phyloP scores from a whole-genome alignment of 1,140 invertebrate genomes.

The Eumeta japonica region DNA sequence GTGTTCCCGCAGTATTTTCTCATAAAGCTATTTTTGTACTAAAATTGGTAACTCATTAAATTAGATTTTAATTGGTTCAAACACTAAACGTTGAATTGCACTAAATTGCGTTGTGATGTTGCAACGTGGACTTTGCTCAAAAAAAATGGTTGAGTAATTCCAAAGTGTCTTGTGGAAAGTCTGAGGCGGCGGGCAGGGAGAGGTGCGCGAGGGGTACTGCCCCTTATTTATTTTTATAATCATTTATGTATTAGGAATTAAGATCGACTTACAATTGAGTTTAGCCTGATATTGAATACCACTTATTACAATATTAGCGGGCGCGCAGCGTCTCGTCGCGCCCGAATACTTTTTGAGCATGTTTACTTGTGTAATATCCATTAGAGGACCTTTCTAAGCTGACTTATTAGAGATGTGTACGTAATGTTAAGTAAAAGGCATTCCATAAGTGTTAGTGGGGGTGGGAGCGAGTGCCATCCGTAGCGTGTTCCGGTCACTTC shows the following conservation, averaged over 20 bases:
- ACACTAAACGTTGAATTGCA: too few relatives aligned
- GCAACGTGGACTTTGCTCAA: too few relatives aligned
- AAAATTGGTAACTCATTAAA: too few relatives aligned
- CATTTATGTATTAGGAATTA: conserved; percentile 50
- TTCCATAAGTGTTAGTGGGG: conserved; percentile 35
- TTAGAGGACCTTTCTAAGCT: too few relatives aligned
- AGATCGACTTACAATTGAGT: conserved; percentile 12
- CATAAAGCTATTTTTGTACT: too few relatives aligned
- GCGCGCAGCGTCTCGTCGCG: background rate
- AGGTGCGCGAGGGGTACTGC: conserved; percentile 16
- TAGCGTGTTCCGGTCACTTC: conserved; percentile 17
- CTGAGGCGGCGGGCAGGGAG: background rate
- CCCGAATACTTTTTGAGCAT: too few relatives aligned
- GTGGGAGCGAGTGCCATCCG: conserved; percentile 40
- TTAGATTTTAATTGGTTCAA: too few relatives aligned
- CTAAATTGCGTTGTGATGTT: too few relatives aligned
- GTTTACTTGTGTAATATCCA: too few relatives aligned
- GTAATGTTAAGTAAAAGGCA: conserved; percentile 40
- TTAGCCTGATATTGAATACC: background rate
- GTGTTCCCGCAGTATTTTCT: too few relatives aligned
- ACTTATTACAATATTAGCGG: background rate
- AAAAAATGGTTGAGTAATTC: conserved; percentile 12
- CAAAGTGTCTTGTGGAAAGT: conserved; percentile 18
- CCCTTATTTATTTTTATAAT: conserved; percentile 55
- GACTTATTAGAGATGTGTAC: background rate